Base-by-base conservation (phyloP, 2,888 invertebrate genomes). In the Idaea straminata region DNA sequence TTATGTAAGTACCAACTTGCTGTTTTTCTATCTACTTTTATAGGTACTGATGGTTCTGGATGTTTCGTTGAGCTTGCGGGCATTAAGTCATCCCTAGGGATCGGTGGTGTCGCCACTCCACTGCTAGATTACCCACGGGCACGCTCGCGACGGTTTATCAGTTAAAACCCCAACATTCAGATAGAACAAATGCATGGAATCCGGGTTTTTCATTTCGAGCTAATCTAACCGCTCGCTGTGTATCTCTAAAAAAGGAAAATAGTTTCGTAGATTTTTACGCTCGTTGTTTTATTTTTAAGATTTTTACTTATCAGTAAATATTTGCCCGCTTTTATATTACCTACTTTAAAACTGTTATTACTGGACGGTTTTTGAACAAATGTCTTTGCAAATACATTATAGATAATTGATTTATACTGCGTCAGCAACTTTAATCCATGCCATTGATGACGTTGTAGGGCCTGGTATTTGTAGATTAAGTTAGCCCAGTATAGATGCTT, bases 51-150 rank as follows among this genome's bases (percentile, higher is more conserved):
- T 47, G 47, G 7, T 72, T 70, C 15, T 57, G 59, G 63, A 66
- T 76, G 74, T 76, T 73, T 72, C 70, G 73, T 67, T 69, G 72
- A 76, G 72, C 66, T 73, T 76, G 74, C 69, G 68, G 64, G 65
- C 69, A 73, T 70, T 66, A 69, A 76, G 69, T 71, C 74, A 71
- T 70, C 76, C 74, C 74, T 57, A 60, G 78, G 64, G 78, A 71
- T 65, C 65, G 65, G 62, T 69, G 70, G 76, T 76, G 77, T 78
- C 77, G 68, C 76, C 76, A 76, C 73, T 77, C 69, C 72, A 73
- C 68, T 71, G 66, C 71, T 73, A 80, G 78, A 80, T 82, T 83
- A 81, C 83, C 79, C 79, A 25, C 25, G 82, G 81, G 83, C 69
- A 73, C 77, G 65, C 75, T 83, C 80, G 75, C 77, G 74, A 69